Evolutionary conservation across 1,140 invertebrate species (phyloP).

Genomic region (Drosophila takahashii): DNA sequence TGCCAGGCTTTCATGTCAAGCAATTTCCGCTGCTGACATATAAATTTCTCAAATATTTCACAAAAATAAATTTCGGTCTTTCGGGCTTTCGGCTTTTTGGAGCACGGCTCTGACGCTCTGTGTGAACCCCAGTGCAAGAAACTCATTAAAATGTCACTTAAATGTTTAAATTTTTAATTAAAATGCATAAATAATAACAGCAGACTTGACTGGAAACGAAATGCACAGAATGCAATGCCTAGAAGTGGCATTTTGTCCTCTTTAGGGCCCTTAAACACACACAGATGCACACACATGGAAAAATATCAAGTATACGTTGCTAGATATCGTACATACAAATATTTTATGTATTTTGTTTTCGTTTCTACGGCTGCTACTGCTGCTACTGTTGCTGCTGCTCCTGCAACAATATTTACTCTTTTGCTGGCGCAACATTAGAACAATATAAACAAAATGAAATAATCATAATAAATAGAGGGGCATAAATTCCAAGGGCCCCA

Average conservation of each 20-base stretch:
- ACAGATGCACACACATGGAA: conserved; percentile 9
- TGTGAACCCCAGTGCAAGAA: conserved; percentile 34
- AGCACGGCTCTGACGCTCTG: neutral
- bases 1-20: conserved; percentile 57
- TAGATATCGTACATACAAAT: neutral
- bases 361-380: conserved; percentile 20
- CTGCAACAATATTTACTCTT: conserved; percentile 70
- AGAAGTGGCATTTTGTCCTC: conserved; percentile 29
- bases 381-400: conserved; percentile 24
- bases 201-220: conserved; percentile 49
- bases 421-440: conserved; percentile 68
- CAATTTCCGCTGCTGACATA: conserved; percentile 55
- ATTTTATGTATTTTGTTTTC: conserved; percentile 53
- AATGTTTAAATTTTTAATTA: conserved; percentile 80
- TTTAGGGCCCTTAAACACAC: conserved; percentile 23
- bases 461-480: conserved; percentile 70
- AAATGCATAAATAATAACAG: conserved; percentile 75
- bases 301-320: conserved; percentile 12
- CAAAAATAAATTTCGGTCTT: conserved; percentile 54
- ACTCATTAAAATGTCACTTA: conserved; percentile 77
- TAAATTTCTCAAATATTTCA: conserved; percentile 57
- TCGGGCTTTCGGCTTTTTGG: conserved; percentile 6
- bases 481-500: conserved; percentile 50
- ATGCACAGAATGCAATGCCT: conserved; percentile 56
- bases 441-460: conserved; percentile 75